Evolutionary conservation across 2,888 invertebrate genomes (phyloP), one percentile per base, ranked within the genome.

Genomic region (Dilophus febrilis): DNA sequence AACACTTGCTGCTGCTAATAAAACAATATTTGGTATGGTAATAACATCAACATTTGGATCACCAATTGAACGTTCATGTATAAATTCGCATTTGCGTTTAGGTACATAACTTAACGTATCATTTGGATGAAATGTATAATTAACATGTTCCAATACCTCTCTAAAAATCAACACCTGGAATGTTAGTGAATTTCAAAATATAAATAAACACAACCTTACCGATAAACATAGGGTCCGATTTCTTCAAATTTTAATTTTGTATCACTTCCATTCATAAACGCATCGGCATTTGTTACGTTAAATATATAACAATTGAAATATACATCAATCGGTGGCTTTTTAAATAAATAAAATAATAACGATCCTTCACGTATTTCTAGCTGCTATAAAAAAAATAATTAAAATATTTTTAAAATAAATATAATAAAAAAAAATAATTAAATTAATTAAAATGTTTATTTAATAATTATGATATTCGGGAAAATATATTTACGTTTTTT

Each of bases 141-240:
- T 77, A 27, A 64, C 59, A 50, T 85, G 77, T 37, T 70, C 72
- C 38, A 84, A 57, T 35, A 67, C 53, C 59, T 86, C 85, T 51
- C 81, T 81, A 58, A 78, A 59, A 63, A 47, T 42, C n/a, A n/a
- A n/a, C n/a, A n/a, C n/a, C n/a, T 34, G 19, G 18, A 35, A 4
- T 2, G 2, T 31, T 7, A 14, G 13, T n/a, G n/a, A n/a, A n/a
- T n/a, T n/a, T 35, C 19, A 10, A 8, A 19, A 35, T 40, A 27
- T 26, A 33, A 26, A 54, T 38, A 34, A 40, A 65, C n/a, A n/a
- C n/a, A n/a, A n/a, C n/a, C 72, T 70, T 60, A 85, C 85, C 75
- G 75, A 61, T 85, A 91, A 14, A 79, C 74, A 53, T 82, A 86
- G 1, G 87, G 87, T 1, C 87, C 87, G 16, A 84, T 57, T 64